Evolutionary conservation across 2,797 vertebrate genomes (phyloP), one percentile per base, ranked within the genome.

Genomic region (Propithecus perrieri): DNA sequence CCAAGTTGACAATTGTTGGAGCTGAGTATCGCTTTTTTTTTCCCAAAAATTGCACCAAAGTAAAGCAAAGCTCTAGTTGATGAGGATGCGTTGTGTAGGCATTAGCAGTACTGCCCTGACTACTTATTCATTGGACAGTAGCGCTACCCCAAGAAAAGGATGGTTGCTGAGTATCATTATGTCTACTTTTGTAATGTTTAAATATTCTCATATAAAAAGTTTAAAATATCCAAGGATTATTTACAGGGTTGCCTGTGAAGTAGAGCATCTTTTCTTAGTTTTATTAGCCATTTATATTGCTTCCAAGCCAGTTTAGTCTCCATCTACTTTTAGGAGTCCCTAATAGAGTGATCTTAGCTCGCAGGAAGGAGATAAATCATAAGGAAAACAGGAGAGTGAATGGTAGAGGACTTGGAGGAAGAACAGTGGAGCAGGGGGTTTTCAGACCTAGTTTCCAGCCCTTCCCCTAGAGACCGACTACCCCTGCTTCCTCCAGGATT

Each of bases 1-100:
- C 41, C 30, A 30, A 96, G 46, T 86, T 96, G 74, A 43, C 87
- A 61, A 17, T 95, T 96, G 26, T 61, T 67, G 50, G 93, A 93
- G 69, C 55, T 67, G 26, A 94, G 48, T 63, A 74, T 89, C 53
- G 87, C 24, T 13, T 95, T 94, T 89, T 72, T 57, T 57, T 10
- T 24, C 24, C 22, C 22, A 24, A 57, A 57, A 57, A 57, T 57
- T 57, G 55, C 55, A 57, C 24, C 55, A 26, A 26, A 57, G 24
- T 57, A 57, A 57, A 57, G 22, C 55, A 57, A 57, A 57, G 55
- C 55, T 57, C 8, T 57, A 24, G 55, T 57, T 57, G 55, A 57
- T 57, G 22, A 9, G 22, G 55, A 57, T 57, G 55, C 24, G 55
- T 57, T 57, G 8, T 57, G 55, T 57, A 57, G 55, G 55, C 55